A percentile compares a stretch with the other conserved stretches of the same genome.
Evolutionary conservation across 2,888 invertebrate species (phyloP).

Genomic region (Ochropleura plecta): DNA sequence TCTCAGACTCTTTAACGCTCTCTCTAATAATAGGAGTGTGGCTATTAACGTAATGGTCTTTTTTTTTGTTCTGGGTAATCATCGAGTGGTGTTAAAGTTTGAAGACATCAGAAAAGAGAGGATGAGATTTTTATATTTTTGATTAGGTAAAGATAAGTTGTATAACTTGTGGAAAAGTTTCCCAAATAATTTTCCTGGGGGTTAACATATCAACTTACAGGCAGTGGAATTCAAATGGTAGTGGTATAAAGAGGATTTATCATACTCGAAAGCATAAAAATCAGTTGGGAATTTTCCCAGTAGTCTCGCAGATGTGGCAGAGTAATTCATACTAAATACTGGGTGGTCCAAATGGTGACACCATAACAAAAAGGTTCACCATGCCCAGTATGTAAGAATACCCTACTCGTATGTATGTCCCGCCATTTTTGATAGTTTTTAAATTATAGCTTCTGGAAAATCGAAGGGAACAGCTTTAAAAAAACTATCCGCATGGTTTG

Average conservation of each 20-base stretch:
- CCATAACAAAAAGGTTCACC: too few species aligned
- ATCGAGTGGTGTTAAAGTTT: slow-evolving; percentile 1
- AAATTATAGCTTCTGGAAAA: too few species aligned
- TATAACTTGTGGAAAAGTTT: background rate
- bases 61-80: too few species aligned
- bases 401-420: too few species aligned
- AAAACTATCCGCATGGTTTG: too few species aligned
- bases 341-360: too few species aligned
- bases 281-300: background rate
- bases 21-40: slow-evolving; percentile 11
- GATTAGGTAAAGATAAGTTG: background rate
- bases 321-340: background rate
- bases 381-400: too few species aligned
- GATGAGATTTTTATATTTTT: too few species aligned
- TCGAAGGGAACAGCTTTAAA: too few species aligned
- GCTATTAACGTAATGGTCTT: background rate
- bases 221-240: background rate
- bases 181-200: background rate
- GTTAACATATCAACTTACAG: background rate
- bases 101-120: background rate
- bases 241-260: background rate
- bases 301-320: background rate
- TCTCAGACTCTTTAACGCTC: slow-evolving; percentile 17
- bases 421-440: too few species aligned
- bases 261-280: background rate